A percentile compares a stretch with the other conserved stretches of the same genome.
Evolutionary conservation across 1,140 invertebrate species (phyloP).

Genomic region (Drosophila sucinea): DNA sequence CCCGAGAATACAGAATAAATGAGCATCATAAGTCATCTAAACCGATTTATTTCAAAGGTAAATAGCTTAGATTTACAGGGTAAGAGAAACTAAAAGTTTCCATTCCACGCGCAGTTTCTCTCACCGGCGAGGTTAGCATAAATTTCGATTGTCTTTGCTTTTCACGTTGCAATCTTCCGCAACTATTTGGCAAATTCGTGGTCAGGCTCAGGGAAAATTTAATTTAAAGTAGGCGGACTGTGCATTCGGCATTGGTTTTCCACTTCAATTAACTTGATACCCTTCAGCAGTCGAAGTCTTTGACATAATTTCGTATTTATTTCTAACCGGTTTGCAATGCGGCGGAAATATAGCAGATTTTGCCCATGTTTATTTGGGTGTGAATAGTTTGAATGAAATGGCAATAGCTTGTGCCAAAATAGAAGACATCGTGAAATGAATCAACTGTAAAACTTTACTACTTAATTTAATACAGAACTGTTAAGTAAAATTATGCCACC

Average conservation of each 20-base stretch:
- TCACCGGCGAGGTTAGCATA: slow-evolving; percentile 12
- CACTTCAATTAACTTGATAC: slow-evolving; percentile 30
- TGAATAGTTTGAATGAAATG: no score
- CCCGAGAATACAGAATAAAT: background rate
- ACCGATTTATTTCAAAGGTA: no score
- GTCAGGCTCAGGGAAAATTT: slow-evolving; percentile 29
- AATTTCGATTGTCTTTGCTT: slow-evolving; percentile 26
- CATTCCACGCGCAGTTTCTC: background rate
- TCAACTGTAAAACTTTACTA: no score
- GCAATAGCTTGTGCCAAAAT: no score
- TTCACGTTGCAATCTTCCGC: background rate
- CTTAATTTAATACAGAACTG: no score
- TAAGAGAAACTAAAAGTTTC: no score
- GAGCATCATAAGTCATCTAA: no score
- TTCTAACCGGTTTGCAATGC: background rate
- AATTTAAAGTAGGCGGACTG: slow-evolving; percentile 42
- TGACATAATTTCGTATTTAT: background rate
- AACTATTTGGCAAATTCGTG: slow-evolving; percentile 25
- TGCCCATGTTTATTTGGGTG: no score
- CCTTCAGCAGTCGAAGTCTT: background rate
- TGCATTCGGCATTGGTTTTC: slow-evolving; percentile 23
- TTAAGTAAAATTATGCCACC: no score
- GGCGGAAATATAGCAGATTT: background rate
- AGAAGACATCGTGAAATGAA: no score
- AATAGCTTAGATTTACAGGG: no score